A percentile compares a stretch with the other conserved stretches of the same genome.
phyloP scores from a whole-genome alignment of 2,888 invertebrate species.

The Catocala nupta region DNA sequence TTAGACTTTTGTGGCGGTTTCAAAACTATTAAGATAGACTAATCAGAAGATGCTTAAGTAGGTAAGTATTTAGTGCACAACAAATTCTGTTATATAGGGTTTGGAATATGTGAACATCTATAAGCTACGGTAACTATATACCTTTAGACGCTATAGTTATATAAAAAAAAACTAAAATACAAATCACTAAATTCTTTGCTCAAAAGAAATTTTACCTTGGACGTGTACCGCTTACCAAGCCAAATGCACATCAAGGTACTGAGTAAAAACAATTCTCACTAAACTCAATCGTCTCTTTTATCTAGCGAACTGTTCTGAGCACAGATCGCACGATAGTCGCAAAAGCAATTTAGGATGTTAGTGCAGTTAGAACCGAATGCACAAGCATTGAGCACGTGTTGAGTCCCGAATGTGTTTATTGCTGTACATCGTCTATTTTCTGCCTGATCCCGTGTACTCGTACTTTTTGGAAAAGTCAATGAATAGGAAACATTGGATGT shows the following conservation, averaged over 20 bases:
- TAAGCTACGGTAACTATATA: too few relatives aligned
- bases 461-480: constrained; percentile 23
- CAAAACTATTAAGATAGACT: too few relatives aligned
- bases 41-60: too few relatives aligned
- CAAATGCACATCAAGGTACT: background rate
- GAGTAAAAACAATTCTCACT: background rate
- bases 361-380: constrained; percentile 39
- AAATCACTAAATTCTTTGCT: too few relatives aligned
- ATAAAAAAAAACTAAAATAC: too few relatives aligned
- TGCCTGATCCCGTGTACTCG: constrained; percentile 29
- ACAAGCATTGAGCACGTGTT: constrained; percentile 38
- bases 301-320: background rate
- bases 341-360: constrained; percentile 43
- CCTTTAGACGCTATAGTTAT: too few relatives aligned
- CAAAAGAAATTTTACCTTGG: too few relatives aligned
- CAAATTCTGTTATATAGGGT: too few relatives aligned
- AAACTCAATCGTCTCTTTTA: constrained; percentile 3
- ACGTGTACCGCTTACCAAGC: background rate
- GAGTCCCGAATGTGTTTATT: constrained; percentile 30
- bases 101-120: too few relatives aligned
- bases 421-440: constrained; percentile 35
- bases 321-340: constrained; percentile 17
- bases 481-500: constrained; percentile 18
- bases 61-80: too few relatives aligned
- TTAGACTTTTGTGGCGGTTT: too few relatives aligned